A percentile compares a stretch with the other conserved stretches of the same genome.
phyloP scores from a whole-genome alignment of 2,113 vertebrate species.

The Petroica traversi region DNA sequence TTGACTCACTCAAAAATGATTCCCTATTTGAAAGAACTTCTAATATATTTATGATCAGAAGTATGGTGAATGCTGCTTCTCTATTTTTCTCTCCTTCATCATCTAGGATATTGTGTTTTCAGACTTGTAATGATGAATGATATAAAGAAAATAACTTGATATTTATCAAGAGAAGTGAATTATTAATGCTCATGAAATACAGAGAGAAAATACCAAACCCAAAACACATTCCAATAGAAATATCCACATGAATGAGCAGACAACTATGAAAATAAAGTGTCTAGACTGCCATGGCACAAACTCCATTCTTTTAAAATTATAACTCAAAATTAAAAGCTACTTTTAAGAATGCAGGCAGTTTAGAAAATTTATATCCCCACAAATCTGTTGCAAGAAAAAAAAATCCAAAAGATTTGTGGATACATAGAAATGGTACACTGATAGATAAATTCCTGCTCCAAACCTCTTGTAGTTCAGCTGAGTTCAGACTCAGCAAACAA shows the following conservation, averaged over 20 bases:
- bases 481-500: neutral
- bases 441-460: neutral
- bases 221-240: neutral
- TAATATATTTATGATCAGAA: neutral
- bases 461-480: neutral
- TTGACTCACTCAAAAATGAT: neutral
- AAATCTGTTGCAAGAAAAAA: neutral
- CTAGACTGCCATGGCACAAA: neutral
- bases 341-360: neutral
- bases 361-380: neutral
- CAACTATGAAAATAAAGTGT: neutral
- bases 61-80: neutral
- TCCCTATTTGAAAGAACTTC: neutral
- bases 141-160: neutral
- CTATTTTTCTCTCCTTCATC: neutral
- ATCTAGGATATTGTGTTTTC: neutral
- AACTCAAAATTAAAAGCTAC: neutral
- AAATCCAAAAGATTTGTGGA: neutral
- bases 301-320: neutral
- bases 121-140: neutral
- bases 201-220: neutral
- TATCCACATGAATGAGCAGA: neutral
- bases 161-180: neutral
- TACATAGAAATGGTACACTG: neutral
- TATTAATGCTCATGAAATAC: neutral